Percentiles rank a stretch among this genome's conserved stretches.
These are phyloP conservation scores for Coptodon rendalli DNA, from an alignment of 2,113 vertebrate species.

Conservation along the genomic window DNA sequence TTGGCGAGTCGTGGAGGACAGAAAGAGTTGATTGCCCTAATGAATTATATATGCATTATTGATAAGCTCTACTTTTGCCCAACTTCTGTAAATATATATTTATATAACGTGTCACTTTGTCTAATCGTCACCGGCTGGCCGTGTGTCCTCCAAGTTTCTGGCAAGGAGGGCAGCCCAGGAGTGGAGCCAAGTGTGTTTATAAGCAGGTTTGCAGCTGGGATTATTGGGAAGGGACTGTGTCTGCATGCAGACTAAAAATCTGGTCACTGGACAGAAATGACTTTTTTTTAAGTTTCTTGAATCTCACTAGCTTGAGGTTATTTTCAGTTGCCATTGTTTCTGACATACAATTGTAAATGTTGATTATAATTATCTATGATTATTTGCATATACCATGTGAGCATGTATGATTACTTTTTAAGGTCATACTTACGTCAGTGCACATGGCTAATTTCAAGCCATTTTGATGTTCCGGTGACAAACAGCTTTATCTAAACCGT, in stretches of 20 bases:
- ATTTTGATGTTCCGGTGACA: neutral
- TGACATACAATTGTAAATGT: neutral
- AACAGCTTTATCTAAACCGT: neutral
- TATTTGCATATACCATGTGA: neutral
- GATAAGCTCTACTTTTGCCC: constrained; percentile 26
- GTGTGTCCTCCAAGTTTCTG: constrained; percentile 27
- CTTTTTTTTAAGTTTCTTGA: neutral
- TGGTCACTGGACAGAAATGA: neutral
- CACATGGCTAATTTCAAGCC: neutral
- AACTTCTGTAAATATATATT: constrained; percentile 41
- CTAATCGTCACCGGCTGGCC: constrained; percentile 31
- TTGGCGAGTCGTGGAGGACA: neutral
- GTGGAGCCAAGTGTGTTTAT: constrained; percentile 34
- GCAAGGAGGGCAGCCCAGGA: constrained; percentile 2
- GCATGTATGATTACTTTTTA: neutral
- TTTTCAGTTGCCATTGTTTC: neutral
- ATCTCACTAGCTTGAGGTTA: neutral
- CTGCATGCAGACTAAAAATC: neutral
- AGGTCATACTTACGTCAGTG: neutral
- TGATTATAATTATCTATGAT: neutral
- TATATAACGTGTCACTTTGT: constrained; percentile 47
- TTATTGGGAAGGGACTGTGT: neutral
- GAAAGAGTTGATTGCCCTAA: constrained; percentile 11
- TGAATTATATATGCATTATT: constrained; percentile 48
- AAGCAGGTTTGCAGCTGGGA: constrained; percentile 21